phyloP scores from a whole-genome alignment of 2,113 vertebrate species.

The Prionailurus bengalensis region DNA sequence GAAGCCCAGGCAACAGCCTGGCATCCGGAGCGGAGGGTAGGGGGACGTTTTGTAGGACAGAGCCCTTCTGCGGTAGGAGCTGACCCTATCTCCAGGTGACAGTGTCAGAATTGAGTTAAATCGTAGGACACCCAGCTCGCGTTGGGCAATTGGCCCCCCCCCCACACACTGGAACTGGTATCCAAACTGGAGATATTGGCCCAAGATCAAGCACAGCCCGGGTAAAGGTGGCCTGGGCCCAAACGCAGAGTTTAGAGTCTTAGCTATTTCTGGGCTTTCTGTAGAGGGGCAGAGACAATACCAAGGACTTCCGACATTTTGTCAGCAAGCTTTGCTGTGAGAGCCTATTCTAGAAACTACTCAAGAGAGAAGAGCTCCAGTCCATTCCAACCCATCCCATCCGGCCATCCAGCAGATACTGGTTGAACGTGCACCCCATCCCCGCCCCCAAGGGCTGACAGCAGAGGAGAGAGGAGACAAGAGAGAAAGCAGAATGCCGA shows the following conservation, averaged over 20 bases:
- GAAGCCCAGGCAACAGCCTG: background rate
- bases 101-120: background rate
- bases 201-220: background rate
- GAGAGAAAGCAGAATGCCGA: background rate
- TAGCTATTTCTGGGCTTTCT: background rate
- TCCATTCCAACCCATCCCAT: background rate
- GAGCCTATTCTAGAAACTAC: background rate
- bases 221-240: background rate
- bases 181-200: background rate
- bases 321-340: background rate
- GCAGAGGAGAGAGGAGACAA: background rate
- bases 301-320: background rate
- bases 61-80: background rate
- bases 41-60: background rate
- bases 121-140: background rate
- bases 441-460: background rate
- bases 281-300: background rate
- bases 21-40: background rate
- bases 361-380: background rate
- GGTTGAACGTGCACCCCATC: background rate
- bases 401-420: background rate
- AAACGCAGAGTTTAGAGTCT: background rate
- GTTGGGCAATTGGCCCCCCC: background rate
- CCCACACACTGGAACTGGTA: background rate
- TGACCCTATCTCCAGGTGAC: background rate